A percentile compares a stretch with the other conserved stretches of the same genome.
Conservation (phyloP, 2,888 invertebrate species). For the Rhogogaster chlorosoma region DNA sequence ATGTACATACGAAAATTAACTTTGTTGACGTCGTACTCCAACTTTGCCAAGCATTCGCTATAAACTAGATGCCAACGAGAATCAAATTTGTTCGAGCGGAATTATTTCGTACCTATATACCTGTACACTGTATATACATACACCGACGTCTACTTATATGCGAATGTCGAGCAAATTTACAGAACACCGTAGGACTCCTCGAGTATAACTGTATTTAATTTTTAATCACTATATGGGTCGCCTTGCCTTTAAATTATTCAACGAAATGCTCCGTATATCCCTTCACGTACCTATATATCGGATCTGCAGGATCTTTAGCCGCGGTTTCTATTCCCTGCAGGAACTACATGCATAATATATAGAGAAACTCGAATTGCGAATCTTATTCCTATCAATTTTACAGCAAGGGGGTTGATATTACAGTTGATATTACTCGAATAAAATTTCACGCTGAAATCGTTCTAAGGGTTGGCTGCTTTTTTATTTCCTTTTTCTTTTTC, state of each 20-base stretch:
- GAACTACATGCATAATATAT: background rate
- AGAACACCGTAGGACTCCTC: background rate
- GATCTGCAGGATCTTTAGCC: background rate
- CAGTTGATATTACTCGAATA: background rate
- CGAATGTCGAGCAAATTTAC: background rate
- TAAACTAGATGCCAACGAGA: background rate
- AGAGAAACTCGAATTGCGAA: background rate
- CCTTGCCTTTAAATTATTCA: constrained; percentile 19
- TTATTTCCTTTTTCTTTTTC: background rate
- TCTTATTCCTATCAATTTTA: background rate
- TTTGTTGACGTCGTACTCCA: background rate
- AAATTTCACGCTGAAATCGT: background rate
- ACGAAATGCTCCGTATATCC: background rate
- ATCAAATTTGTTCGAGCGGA: constrained; percentile 13
- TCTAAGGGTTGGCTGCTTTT: background rate
- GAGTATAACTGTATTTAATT: constrained; percentile 10
- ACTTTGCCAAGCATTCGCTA: background rate
- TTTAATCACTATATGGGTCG: constrained; percentile 21
- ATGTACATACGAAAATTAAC: background rate
- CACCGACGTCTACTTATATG: background rate
- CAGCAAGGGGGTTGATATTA: background rate
- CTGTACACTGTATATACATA: background rate
- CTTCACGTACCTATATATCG: background rate
- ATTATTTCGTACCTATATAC: background rate
- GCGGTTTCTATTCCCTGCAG: background rate